phyloP scores from a whole-genome alignment of 1,140 invertebrate genomes.

The Phymorhynchus buccinoides region DNA sequence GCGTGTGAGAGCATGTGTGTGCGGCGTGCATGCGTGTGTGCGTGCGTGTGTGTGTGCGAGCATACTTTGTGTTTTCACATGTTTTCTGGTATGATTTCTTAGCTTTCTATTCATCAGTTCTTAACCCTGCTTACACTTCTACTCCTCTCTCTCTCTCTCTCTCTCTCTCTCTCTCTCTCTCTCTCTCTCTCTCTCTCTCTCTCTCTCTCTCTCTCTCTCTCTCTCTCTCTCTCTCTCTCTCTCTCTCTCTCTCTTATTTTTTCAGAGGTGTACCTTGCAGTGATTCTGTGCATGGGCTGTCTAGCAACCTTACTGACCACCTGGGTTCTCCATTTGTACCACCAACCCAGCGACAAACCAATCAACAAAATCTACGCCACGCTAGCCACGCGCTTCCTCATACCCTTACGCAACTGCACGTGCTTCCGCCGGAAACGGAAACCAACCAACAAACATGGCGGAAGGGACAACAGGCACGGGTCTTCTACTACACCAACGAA shows the following conservation, averaged over 20 bases:
- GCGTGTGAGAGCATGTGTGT: no score
- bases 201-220: not conserved
- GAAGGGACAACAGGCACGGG: not conserved
- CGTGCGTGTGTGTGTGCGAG: no score
- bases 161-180: not conserved
- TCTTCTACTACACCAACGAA: not conserved
- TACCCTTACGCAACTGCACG: not conserved
- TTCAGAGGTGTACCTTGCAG: slow-evolving; percentile 16
- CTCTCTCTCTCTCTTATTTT: not conserved
- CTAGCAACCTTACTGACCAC: slow-evolving; percentile 9
- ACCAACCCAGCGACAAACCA: not conserved
- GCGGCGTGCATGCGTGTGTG: no score
- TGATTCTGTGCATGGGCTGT: not conserved
- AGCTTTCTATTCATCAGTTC: not conserved
- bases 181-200: not conserved
- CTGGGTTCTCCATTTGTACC: slow-evolving; percentile 20
- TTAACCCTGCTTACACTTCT: not conserved
- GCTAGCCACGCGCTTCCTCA: not conserved
- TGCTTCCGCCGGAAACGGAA: not conserved
- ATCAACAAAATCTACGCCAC: not conserved
- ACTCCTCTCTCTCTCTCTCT: not conserved
- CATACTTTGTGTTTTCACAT: no score
- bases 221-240: not conserved
- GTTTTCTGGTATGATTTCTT: not conserved
- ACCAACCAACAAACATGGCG: not conserved